Percentiles rank a stretch among this genome's conserved stretches.
phyloP scores from a whole-genome alignment of 2,797 vertebrate species.

The Alectoris magna region DNA sequence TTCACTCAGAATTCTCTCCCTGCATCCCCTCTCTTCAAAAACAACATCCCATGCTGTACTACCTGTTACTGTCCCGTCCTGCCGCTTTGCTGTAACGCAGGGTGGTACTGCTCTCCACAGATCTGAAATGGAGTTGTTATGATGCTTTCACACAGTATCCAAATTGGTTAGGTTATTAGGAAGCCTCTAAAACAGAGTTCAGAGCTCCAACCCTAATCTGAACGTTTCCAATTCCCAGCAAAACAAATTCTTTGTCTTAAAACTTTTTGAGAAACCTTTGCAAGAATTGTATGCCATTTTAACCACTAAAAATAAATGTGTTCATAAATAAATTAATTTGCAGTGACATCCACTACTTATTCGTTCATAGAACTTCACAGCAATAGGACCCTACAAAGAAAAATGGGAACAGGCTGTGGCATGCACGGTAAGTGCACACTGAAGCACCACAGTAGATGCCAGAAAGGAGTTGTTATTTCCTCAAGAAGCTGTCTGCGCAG shows the following conservation, averaged over 20 bases:
- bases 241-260: not conserved
- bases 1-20: not conserved
- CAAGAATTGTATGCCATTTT: not conserved
- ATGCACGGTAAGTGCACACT: not conserved
- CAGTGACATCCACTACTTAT: not conserved
- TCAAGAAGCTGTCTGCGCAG: not conserved
- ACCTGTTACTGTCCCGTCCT: not conserved
- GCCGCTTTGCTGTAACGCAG: not conserved
- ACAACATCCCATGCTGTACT: not conserved
- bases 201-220: not conserved
- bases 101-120: fast-evolving
- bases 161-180: not conserved
- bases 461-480: not conserved
- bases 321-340: not conserved
- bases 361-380: not conserved
- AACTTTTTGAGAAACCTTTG: not conserved
- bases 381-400: not conserved
- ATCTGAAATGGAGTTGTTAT: not conserved
- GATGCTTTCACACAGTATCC: not conserved
- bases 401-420: not conserved
- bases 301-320: not conserved
- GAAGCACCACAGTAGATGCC: not conserved
- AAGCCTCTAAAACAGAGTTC: not conserved
- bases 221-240: not conserved
- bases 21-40: not conserved